phyloP scores from a whole-genome alignment of 2,113 vertebrate genomes.

The Clarias macrocephalus region DNA sequence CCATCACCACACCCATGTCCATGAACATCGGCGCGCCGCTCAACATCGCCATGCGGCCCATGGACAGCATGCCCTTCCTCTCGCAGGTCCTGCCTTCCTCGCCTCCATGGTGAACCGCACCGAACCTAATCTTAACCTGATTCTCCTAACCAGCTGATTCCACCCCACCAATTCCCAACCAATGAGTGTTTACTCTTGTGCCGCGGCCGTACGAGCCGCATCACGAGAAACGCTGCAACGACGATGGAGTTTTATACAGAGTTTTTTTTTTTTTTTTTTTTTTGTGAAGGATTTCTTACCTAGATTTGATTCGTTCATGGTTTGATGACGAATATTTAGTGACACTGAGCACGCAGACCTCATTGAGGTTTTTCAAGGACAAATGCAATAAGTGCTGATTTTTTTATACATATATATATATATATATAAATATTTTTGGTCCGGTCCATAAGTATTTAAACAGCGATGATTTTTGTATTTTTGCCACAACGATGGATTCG shows the following conservation, averaged over 20 bases:
- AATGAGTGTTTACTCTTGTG: conserved; percentile 57
- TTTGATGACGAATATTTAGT: conserved; percentile 34
- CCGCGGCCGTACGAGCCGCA: conserved; percentile 45
- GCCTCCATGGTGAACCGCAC: conserved; percentile 83
- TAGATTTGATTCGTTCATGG: neutral
- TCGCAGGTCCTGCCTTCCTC: conserved; percentile 97
- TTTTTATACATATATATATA: conserved; percentile 31
- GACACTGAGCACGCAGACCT: conserved; percentile 59
- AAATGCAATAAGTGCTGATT: conserved; percentile 73
- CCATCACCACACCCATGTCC: conserved; percentile 91
- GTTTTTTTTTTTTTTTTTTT: no score
- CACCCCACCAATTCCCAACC: conserved; percentile 28
- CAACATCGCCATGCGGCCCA: conserved; percentile 96
- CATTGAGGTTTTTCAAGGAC: conserved; percentile 56
- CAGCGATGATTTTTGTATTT: no score
- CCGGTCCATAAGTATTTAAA: no score
- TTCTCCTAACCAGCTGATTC: conserved; percentile 54
- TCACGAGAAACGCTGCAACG: conserved; percentile 53
- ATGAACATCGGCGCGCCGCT: conserved; percentile 94
- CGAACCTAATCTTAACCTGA: conserved; percentile 14
- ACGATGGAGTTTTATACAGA: conserved; percentile 1
- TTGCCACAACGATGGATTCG: no score
- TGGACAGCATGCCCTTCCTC: conserved; percentile 98
- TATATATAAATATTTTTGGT: neutral
- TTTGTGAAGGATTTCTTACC: conserved; percentile 38